phyloP scores from a whole-genome alignment of 2,113 vertebrate species.

The Siphamia tubifer region DNA sequence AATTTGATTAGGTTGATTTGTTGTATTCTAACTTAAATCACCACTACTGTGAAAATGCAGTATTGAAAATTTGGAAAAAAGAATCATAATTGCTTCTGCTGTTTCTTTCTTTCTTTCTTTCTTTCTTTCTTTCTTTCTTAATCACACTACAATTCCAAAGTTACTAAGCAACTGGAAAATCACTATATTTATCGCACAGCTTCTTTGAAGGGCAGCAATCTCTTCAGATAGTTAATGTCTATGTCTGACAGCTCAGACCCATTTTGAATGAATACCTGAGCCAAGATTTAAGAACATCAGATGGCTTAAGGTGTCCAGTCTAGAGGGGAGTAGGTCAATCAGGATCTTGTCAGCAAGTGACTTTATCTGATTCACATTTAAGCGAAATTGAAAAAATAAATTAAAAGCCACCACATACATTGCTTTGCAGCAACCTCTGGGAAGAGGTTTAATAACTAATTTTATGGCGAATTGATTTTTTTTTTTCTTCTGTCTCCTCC shows the following conservation, averaged over 20 bases:
- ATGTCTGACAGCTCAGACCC: slow-evolving; percentile 3
- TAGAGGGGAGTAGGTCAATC: slow-evolving; percentile 48
- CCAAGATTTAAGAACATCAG: slow-evolving; percentile 29
- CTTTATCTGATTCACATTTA: slow-evolving; percentile 75
- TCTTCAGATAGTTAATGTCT: slow-evolving; percentile 50
- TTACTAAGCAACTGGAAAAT: slow-evolving; percentile 20
- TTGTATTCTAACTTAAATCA: slow-evolving; percentile 5
- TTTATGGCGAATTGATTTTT: slow-evolving; percentile 75
- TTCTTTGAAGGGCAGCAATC: slow-evolving; percentile 24
- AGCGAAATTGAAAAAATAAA: slow-evolving; percentile 73
- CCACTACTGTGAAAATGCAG: not conserved
- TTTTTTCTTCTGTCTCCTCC: not conserved
- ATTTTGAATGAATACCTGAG: slow-evolving; percentile 19
- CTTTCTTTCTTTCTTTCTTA: no score
- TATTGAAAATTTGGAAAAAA: not conserved
- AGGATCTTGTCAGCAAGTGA: slow-evolving; percentile 60
- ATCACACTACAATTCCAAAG: not conserved
- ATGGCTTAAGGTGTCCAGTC: slow-evolving; percentile 31
- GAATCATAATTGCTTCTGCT: not conserved
- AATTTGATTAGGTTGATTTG: slow-evolving; percentile 3
- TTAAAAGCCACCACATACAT: slow-evolving; percentile 56
- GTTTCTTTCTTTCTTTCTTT: no score
- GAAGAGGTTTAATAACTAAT: slow-evolving; percentile 73
- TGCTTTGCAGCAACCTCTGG: slow-evolving; percentile 45
- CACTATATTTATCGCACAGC: not conserved